Evolutionary conservation across 1,140 invertebrate species (phyloP).

Genomic region (Anoplolepis gracilipes): DNA sequence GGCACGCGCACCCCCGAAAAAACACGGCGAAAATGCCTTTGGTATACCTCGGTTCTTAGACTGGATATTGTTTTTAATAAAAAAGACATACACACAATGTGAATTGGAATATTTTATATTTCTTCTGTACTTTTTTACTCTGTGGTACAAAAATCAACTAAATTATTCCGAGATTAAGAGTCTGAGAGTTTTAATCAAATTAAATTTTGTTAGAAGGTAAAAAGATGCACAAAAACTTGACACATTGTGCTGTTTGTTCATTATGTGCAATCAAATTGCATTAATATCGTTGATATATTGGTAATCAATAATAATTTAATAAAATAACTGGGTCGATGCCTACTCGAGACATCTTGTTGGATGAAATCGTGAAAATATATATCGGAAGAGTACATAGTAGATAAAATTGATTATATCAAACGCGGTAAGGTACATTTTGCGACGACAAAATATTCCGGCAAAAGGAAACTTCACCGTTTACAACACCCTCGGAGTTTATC

Average conservation of each 20-base stretch:
- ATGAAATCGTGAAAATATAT: conserved; percentile 38
- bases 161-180: conserved; percentile 57
- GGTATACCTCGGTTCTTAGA: background rate
- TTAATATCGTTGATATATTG: background rate
- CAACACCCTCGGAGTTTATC: conserved; percentile 73
- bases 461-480: conserved; percentile 60
- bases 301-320: conserved; percentile 27
- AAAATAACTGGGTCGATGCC: conserved; percentile 16
- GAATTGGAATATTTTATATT: background rate
- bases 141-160: background rate
- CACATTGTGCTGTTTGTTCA: background rate
- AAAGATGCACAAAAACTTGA: background rate
- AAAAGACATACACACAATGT: background rate
- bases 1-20: background rate
- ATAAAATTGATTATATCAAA: conserved; percentile 54
- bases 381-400: conserved; percentile 59
- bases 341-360: background rate
- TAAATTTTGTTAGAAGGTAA: conserved; percentile 40
- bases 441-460: conserved; percentile 61
- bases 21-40: conserved; percentile 47
- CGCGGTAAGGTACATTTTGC: conserved; percentile 59
- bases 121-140: background rate
- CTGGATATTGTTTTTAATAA: background rate
- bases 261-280: background rate
- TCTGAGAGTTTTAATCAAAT: background rate